Conservation (phyloP, 2,888 invertebrate genomes). For the Polydrusus tereticollis region DNA sequence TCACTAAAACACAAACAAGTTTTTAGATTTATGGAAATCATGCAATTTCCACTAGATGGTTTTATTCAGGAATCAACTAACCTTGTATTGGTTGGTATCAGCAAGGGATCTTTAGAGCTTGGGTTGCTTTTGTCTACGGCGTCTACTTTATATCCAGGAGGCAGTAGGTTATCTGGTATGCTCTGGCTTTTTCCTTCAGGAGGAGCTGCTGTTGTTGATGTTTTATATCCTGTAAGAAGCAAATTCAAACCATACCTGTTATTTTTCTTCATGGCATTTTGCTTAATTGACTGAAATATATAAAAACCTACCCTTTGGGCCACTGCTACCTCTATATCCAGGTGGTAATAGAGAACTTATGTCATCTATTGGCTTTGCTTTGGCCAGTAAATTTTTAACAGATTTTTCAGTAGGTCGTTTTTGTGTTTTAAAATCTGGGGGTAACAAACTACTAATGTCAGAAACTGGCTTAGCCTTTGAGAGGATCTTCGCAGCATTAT, state of each 20-base stretch:
- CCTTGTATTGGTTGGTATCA: not conserved
- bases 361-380: conserved; percentile 35
- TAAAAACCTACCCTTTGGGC: not conserved
- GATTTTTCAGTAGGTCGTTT: conserved; percentile 15
- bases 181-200: conserved; percentile 56
- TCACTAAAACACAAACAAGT: not conserved
- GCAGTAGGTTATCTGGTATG: conserved; percentile 44
- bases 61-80: not conserved
- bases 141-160: conserved; percentile 69
- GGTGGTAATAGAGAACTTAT: conserved; percentile 39
- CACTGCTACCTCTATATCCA: conserved; percentile 30
- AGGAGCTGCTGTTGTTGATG: conserved; percentile 60
- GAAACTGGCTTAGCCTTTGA: conserved; percentile 61
- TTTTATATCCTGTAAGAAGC: conserved; percentile 74
- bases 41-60: no score
- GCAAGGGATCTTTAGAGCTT: not conserved
- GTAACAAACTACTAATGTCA: conserved; percentile 63
- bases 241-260: no score
- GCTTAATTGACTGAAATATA: no score
- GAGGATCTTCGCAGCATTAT: conserved; percentile 28
- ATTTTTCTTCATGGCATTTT: no score
- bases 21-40: not conserved
- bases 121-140: not conserved
- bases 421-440: conserved; percentile 65
- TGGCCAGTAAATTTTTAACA: conserved; percentile 17